phyloP scores from a whole-genome alignment of 2,797 vertebrate species.

The Clarias pachynema region DNA sequence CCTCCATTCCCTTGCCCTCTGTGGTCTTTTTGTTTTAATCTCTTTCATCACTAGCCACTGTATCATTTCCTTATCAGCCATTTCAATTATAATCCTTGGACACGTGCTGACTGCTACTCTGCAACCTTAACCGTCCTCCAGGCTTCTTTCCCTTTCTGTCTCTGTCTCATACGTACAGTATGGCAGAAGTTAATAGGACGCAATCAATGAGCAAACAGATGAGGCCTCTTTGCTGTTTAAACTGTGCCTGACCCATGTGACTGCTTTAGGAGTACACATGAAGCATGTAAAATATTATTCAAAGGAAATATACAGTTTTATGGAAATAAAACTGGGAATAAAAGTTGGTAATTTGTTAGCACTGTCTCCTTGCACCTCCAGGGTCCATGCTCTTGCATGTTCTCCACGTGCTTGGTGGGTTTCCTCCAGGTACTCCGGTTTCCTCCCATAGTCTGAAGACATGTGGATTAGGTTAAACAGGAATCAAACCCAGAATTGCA shows the following conservation, averaged over 20 bases:
- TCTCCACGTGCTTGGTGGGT: no score
- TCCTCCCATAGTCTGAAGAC: no score
- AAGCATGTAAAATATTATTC: background rate
- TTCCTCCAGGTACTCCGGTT: no score
- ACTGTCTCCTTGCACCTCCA: no score
- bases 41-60: conserved; percentile 50
- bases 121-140: conserved; percentile 40
- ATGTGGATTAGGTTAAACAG: no score
- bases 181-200: conserved; percentile 44
- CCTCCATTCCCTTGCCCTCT: conserved; percentile 24
- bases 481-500: no score
- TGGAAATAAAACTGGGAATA: no score
- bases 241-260: conserved; percentile 19
- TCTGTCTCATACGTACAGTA: conserved; percentile 33
- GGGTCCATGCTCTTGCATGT: no score
- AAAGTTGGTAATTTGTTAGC: no score
- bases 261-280: background rate
- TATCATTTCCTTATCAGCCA: conserved; percentile 63
- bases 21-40: conserved; percentile 42
- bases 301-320: background rate
- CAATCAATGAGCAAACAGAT: conserved; percentile 56
- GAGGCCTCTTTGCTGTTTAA: conserved; percentile 51
- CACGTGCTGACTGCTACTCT: conserved; percentile 44
- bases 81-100: conserved; percentile 45
- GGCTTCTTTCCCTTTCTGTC: conserved; percentile 27